Evolutionary conservation across 1,140 invertebrate genomes (phyloP), one percentile per base, ranked within the genome.

Genomic region (Cryptotermes secundus): DNA sequence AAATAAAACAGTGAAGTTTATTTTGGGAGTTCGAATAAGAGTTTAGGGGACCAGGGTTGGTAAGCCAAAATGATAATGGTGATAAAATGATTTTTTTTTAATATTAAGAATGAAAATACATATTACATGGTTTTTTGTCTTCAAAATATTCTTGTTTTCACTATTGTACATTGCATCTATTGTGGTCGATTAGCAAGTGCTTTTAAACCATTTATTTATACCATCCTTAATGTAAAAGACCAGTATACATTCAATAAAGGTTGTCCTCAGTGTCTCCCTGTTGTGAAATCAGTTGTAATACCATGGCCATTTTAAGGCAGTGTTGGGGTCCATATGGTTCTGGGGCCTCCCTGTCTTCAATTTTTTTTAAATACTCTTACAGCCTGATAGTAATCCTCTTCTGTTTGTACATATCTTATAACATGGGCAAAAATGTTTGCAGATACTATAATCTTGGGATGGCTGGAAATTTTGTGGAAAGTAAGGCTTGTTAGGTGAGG

Each of bases 171-270:
- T 36, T 65, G 45, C 38, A 80, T 84, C 31, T 80, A 84, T 84
- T 84, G 49, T 45, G 45, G 83, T 84, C 79, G 72, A 49, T 42
- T 84, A 80, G 79, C 35, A 84, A 80, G 85, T 84, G 85, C 85
- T 84, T 85, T 79, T 85, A 59, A 84, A 85, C 81, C 53, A 83
- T 83, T 86, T 86, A 81, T 86, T 86, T 86, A 83, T 86, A 86
- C 82, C 85, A 72, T 85, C 82, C 83, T 83, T 83, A 83, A 83
- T 86, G 82, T 84, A 83, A 84, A 86, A 84, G 84, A 84, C 85
- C 84, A 86, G 85, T 86, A 83, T 86, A 82, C 85, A 86, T 86
- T 86, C 35, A 86, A 86, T 86, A 86, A 86, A 86, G 84, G 83
- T 85, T 86, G 85, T 86, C 84, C 82, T 86, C 79, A 86, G 84